Conservation (phyloP, 2,888 invertebrate species). For the Serripes groenlandicus region DNA sequence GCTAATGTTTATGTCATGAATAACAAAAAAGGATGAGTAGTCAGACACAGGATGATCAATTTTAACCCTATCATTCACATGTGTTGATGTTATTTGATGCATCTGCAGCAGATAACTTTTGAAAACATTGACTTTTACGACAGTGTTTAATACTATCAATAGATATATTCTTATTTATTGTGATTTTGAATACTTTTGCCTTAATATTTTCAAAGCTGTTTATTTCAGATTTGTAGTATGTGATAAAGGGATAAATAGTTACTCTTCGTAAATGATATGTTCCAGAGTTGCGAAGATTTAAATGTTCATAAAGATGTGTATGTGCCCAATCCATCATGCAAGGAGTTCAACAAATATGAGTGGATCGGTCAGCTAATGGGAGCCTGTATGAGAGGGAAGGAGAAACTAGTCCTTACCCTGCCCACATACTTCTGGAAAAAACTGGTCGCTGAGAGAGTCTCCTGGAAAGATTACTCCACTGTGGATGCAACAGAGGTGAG, state of each 20-base stretch:
- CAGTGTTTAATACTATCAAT: too few species aligned
- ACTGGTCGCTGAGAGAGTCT: conserved; percentile 82
- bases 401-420: conserved; percentile 84
- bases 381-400: conserved; percentile 85
- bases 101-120: too few species aligned
- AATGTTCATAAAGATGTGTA: conserved; percentile 84
- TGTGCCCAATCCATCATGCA: conserved; percentile 84
- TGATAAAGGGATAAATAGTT: neutral
- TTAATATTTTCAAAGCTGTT: neutral
- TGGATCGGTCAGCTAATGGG: conserved; percentile 87
- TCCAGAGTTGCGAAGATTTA: conserved; percentile 77
- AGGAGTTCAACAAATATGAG: conserved; percentile 82
- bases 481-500: conserved; percentile 85
- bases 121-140: too few species aligned
- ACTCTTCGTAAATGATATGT: neutral
- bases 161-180: too few species aligned
- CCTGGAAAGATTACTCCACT: conserved; percentile 84
- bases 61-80: too few species aligned
- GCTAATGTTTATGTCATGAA: too few species aligned
- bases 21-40: too few species aligned
- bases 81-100: too few species aligned
- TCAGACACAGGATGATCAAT: too few species aligned
- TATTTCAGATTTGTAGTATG: neutral
- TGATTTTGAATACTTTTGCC: neutral
- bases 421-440: conserved; percentile 86